Conservation (phyloP, 2,888 invertebrate genomes). For the Phyllotreta cruciferae region DNA sequence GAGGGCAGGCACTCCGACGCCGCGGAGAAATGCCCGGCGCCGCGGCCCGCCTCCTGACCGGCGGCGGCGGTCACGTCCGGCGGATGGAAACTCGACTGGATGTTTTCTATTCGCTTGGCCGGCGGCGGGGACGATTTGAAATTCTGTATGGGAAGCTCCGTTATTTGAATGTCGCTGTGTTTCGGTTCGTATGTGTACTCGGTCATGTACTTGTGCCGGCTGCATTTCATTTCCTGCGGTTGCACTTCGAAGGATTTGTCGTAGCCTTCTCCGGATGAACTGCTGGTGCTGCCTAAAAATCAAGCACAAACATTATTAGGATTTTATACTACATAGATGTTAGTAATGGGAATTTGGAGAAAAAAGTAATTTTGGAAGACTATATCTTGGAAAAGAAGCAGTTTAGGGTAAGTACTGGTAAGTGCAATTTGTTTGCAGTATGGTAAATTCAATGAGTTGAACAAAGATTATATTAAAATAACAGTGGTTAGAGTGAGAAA, state of each 20-base stretch:
- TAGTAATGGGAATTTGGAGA: neutral
- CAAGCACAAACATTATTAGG: neutral
- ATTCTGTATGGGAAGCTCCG: slow-evolving; percentile 70
- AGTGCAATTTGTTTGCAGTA: no score
- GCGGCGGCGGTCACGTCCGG: slow-evolving; percentile 61
- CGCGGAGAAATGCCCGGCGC: slow-evolving; percentile 70
- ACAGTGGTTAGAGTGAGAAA: no score
- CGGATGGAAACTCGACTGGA: slow-evolving; percentile 53
- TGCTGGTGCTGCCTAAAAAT: slow-evolving; percentile 68
- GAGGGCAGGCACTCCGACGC: slow-evolving; percentile 65
- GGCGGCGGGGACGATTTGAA: slow-evolving; percentile 68
- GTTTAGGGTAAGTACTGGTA: no score
- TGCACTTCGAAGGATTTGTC: slow-evolving; percentile 60
- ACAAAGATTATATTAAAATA: no score
- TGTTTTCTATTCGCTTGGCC: slow-evolving; percentile 62
- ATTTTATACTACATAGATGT: neutral
- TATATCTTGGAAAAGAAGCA: no score
- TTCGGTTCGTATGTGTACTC: slow-evolving; percentile 70
- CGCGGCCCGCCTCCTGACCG: slow-evolving; percentile 55
- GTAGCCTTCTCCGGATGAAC: slow-evolving; percentile 67
- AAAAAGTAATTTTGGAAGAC: neutral
- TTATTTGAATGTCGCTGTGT: slow-evolving; percentile 68
- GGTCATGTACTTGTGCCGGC: slow-evolving; percentile 67
- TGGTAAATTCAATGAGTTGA: no score
- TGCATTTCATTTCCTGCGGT: slow-evolving; percentile 55